Conservation (phyloP, 64 coral and sea anemone genomes). For the Hydrozoanthus tunicans region DNA sequence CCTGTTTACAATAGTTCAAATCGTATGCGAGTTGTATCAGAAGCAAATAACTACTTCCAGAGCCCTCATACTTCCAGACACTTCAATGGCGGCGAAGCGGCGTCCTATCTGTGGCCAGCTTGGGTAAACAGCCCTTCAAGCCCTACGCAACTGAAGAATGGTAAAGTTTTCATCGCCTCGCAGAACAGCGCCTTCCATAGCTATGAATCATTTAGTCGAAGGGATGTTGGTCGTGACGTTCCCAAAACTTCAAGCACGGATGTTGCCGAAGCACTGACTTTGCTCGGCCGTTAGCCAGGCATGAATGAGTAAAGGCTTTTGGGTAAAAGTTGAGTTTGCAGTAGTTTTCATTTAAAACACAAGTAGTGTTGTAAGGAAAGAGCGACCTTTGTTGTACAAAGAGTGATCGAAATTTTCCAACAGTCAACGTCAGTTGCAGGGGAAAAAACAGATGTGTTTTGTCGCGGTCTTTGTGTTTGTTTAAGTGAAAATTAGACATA, state of each 20-base stretch:
- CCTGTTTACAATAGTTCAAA: background rate
- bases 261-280: constrained; percentile 17
- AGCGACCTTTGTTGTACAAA: no score
- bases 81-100: constrained; percentile 32
- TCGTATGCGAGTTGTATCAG: background rate
- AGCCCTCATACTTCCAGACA: constrained; percentile 11
- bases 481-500: no score
- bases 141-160: background rate
- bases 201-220: background rate
- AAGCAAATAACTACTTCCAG: background rate
- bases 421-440: no score
- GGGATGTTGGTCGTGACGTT: background rate
- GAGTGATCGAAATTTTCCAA: no score
- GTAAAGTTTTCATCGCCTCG: constrained; percentile 16
- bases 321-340: background rate
- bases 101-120: constrained; percentile 1
- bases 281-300: background rate
- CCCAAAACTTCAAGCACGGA: background rate
- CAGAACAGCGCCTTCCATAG: constrained; percentile 45
- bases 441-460: no score
- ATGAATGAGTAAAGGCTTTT: background rate
- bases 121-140: constrained; percentile 13
- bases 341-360: background rate
- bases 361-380: background rate
- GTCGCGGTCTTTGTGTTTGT: no score